A percentile compares a stretch with the other conserved stretches of the same genome.
Conservation (phyloP, 2,113 vertebrate species). For the Gulo gulo region DNA sequence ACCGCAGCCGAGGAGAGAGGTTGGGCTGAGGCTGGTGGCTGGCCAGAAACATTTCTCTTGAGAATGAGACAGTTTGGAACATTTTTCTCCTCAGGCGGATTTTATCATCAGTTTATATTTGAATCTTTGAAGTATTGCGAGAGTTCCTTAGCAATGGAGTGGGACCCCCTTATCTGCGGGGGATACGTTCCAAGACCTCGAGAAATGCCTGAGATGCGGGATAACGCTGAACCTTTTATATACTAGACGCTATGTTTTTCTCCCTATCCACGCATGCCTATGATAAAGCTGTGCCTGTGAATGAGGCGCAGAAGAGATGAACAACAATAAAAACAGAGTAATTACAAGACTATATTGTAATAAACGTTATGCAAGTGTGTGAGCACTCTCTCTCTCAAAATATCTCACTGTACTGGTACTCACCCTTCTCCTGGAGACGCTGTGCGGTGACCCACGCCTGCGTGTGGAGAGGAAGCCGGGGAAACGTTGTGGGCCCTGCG, state of each 20-base stretch:
- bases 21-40: not conserved
- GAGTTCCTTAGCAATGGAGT: not conserved
- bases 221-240: not conserved
- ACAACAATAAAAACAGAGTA: not conserved
- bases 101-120: conserved; percentile 26
- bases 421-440: not conserved
- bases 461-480: not conserved
- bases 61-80: not conserved
- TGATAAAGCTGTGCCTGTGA: not conserved
- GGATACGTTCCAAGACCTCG: not conserved
- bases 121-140: not conserved
- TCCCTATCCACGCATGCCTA: not conserved
- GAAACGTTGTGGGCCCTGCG: not conserved
- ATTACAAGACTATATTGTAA: not conserved
- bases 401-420: not conserved
- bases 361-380: not conserved
- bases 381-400: not conserved
- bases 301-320: not conserved
- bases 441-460: not conserved
- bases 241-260: not conserved
- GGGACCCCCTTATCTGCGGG: not conserved
- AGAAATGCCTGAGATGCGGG: not conserved
- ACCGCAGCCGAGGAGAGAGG: conserved; percentile 27
- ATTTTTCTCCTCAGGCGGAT: conserved; percentile 22
- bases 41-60: not conserved